phyloP scores from a whole-genome alignment of 2,113 vertebrate species.

The Poecile atricapillus region DNA sequence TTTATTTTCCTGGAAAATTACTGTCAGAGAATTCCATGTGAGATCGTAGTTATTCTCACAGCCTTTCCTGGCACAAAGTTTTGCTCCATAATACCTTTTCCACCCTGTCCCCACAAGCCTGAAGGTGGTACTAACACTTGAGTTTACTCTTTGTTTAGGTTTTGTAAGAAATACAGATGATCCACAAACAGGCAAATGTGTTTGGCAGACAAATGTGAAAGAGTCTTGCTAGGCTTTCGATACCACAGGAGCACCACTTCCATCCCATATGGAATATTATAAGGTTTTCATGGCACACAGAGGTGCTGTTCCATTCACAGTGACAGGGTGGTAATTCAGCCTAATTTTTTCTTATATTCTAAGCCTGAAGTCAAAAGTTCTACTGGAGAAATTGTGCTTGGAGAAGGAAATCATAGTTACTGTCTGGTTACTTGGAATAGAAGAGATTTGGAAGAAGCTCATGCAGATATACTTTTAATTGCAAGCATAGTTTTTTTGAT shows the following conservation, averaged over 20 bases:
- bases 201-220: neutral
- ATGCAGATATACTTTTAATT: neutral
- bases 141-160: neutral
- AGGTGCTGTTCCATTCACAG: neutral
- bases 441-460: neutral
- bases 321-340: neutral
- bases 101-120: neutral
- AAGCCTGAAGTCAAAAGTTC: neutral
- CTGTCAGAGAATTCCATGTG: neutral
- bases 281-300: neutral
- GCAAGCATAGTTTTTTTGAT: neutral
- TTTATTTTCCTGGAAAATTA: neutral
- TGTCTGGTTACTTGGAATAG: neutral
- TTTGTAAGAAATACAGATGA: neutral
- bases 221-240: neutral
- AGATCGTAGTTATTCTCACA: neutral
- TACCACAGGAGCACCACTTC: accelerated
- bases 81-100: neutral
- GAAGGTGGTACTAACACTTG: neutral
- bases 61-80: neutral
- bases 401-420: neutral
- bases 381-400: neutral
- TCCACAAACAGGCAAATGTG: neutral
- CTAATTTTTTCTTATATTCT: neutral
- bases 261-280: neutral